These are phyloP conservation scores for Dasypogon diadema DNA, from an alignment of 2,888 invertebrate genomes.

Conservation along the genomic window DNA sequence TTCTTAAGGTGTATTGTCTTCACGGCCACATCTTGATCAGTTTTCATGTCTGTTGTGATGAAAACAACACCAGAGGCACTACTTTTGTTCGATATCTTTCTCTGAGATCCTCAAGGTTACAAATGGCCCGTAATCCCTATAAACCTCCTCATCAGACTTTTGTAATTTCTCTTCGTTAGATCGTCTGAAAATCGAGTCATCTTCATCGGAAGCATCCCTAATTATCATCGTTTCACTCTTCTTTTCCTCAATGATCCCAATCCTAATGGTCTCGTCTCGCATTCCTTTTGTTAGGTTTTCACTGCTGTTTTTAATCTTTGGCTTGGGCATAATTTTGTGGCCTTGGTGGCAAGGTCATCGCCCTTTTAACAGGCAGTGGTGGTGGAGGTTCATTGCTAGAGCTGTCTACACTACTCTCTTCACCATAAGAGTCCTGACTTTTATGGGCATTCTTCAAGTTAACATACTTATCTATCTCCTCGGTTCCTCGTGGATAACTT, in stretches of 20 bases:
- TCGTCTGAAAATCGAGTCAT: slow-evolving; percentile 64
- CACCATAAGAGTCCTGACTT: slow-evolving; percentile 72
- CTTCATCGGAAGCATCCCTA: slow-evolving; percentile 62
- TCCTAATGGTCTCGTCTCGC: too few species aligned
- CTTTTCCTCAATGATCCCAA: slow-evolving; percentile 61
- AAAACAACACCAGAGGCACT: slow-evolving; percentile 93
- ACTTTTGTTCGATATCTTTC: slow-evolving; percentile 83
- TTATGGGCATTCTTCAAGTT: slow-evolving; percentile 79
- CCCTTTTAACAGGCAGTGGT: slow-evolving; percentile 68
- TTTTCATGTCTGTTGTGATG: slow-evolving; percentile 83
- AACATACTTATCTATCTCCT: slow-evolving; percentile 82
- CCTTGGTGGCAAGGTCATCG: slow-evolving; percentile 66
- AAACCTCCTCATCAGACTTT: slow-evolving; percentile 71
- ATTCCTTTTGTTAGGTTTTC: slow-evolving; percentile 67
- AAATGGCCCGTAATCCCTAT: slow-evolving; percentile 80
- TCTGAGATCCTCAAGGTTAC: slow-evolving; percentile 85
- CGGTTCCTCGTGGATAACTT: slow-evolving; percentile 84
- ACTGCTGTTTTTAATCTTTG: slow-evolving; percentile 62
- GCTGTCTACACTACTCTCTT: slow-evolving; percentile 54
- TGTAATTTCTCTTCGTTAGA: slow-evolving; percentile 65
- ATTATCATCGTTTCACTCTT: slow-evolving; percentile 64
- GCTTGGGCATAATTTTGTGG: slow-evolving; percentile 74
- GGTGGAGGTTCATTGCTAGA: slow-evolving; percentile 61
- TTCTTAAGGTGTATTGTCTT: slow-evolving; percentile 96
- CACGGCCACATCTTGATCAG: slow-evolving; percentile 86